Evolutionary conservation across 2,113 vertebrate genomes (phyloP), one percentile per base, ranked within the genome.

Genomic region (Dolichotis patagonum): DNA sequence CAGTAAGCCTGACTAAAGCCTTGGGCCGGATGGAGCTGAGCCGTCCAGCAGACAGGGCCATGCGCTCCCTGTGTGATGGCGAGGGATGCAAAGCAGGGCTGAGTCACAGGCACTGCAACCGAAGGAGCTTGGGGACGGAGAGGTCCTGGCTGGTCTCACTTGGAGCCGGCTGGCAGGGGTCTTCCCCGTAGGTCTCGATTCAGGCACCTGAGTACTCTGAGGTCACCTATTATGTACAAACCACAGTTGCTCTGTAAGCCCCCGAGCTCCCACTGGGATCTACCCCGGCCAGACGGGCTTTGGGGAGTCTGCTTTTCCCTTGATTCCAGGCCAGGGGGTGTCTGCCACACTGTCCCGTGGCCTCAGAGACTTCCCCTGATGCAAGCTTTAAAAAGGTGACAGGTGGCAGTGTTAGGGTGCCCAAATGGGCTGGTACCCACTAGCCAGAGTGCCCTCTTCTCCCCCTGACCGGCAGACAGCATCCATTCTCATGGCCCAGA

Each of bases 231-330:
- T 22, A 26, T 3, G 4, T 46, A 24, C 41, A 77, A 6, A 14
- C 41, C 1, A 1, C 11, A 43, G 41, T 9, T 14, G 41, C 73
- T 38, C 38, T 6, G 2, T 77, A 77, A 46, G 41, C 26, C 58
- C 14, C 22, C 8, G 1, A 62, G 22, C 20, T 8, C 41, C 2
- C 2, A 35, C 17, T 1, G n/a, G 1, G 43, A 26, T 12, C 22
- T 43, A 5, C 43, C 26, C 2, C 12, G 52, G 12, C 38, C 38
- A 19, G 9, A 38, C 13, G 12, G 14, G 26, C 58, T 35, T n/a
- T 4, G n/a, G 28, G 0, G 26, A 43, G 10, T 54, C 46, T 28
- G 10, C 24, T 16, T 85, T 54, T 41, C 3, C 20, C 6, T 11
- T 65, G 82, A 26, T 20, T n/a, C 88, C 16, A n/a, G 46, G 46